Evolutionary conservation across 2,113 vertebrate genomes (phyloP), one percentile per base, ranked within the genome.

Genomic region (Stegostoma tigrinum): DNA sequence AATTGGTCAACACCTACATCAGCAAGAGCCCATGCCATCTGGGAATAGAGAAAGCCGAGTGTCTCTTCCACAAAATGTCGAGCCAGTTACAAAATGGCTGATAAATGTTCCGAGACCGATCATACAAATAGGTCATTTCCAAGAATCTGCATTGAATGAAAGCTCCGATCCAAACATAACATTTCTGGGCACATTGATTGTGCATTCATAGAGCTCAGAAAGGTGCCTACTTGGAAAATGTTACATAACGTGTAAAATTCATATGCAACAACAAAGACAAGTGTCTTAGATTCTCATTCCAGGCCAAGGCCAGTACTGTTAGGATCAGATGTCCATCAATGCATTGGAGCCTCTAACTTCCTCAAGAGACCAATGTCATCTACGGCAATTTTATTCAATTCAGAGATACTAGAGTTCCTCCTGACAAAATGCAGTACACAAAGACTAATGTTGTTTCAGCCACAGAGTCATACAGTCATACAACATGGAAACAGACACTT

Each of bases 71-170:
- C 61, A 66, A 93, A 93, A 66, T 66, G 61, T 64, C 38, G 17
- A 93, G 89, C 89, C 61, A 93, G 89, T 38, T 66, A 93, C 61
- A 93, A 93, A 93, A 93, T 93, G 89, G 89, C 61, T 67, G 89
- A 66, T 93, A 64, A 64, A 90, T 90, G 34, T 55, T 90, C 61
- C 21, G 89, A 93, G 89, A 17, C 89, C 66, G 19, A 66, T 23
- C n/a, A 21, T 93, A 2, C 89, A 66, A 66, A 93, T n/a, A 66
- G 87, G 34, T 64, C 61, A 21, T 67, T 93, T 93, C 61, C 89
- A 93, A 19, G 61, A 93, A 93, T 66, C 80, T 23, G 17, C 80
- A 83, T 45, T 83, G 61, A 93, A 93, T 2, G n/a, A 17, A 66
- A 66, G n/a, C 89, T 90, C 87, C 66, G 34, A 34, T 93, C 55